These are phyloP conservation scores for Prosopocoilus inquinatus DNA, from an alignment of 2,888 invertebrate species.

Conservation along the genomic window DNA sequence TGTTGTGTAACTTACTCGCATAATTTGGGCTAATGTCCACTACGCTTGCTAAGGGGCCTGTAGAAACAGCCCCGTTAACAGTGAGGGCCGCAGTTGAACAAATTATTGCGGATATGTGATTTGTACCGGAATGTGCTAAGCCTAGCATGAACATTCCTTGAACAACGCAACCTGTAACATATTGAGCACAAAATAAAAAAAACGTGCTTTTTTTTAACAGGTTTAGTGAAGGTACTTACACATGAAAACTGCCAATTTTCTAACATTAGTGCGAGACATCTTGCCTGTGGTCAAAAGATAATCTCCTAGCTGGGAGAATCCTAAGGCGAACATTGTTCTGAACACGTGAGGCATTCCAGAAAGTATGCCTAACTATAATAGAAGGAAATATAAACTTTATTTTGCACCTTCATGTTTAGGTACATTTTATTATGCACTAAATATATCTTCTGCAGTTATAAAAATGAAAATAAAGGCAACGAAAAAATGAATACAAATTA, in stretches of 20 bases:
- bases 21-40: constrained; percentile 68
- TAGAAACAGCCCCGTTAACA: constrained; percentile 65
- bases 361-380: constrained; percentile 58
- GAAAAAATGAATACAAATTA: too few relatives aligned
- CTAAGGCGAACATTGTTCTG: constrained; percentile 59
- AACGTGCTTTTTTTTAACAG: neutral
- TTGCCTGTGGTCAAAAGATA: constrained; percentile 57
- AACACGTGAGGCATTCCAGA: constrained; percentile 63
- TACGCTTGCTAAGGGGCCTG: constrained; percentile 64
- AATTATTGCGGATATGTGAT: constrained; percentile 58
- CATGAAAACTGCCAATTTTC: constrained; percentile 62
- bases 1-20: constrained; percentile 47
- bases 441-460: too few relatives aligned
- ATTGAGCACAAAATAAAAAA: neutral
- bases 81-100: constrained; percentile 63
- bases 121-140: constrained; percentile 63
- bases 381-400: constrained; percentile 12
- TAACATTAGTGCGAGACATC: constrained; percentile 60
- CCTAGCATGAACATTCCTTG: constrained; percentile 63
- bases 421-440: too few relatives aligned
- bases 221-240: constrained; percentile 50
- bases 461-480: too few relatives aligned
- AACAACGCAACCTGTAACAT: constrained; percentile 54
- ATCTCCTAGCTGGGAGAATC: constrained; percentile 59
- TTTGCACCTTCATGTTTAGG: neutral